Base-by-base conservation (phyloP, 2,113 vertebrate genomes). In the Chloropsis cyanopogon region DNA sequence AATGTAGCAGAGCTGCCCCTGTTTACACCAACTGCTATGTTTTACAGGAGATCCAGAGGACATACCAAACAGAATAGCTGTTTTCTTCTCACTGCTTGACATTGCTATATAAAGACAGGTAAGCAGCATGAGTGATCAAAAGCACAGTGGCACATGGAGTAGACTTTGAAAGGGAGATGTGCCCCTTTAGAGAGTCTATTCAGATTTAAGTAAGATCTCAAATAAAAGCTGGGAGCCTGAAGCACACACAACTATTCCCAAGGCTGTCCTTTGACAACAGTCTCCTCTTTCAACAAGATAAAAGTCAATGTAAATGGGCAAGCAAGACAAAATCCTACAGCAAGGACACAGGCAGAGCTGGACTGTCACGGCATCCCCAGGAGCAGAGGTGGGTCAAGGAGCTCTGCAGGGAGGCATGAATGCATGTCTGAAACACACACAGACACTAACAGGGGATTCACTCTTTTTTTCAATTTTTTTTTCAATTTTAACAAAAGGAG, bases 81-180 rank as follows among this genome's bases (percentile, higher is more conserved):
- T 60, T 93, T 81, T 86, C 44, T 54, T 59, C 77, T 59, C 4
- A 2, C 80, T 83, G 82, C 21, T 63, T 77, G 44, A 86, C 54
- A 63, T 77, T 81, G 54, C 64, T 86, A 2, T 33, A 77, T 23
- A 83, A 42, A 75, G 79, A 52, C 8, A 95, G 72, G 87, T 82
- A 78, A 90, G 90, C 68, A 86, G 11, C 56, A 78, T 22, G 26
- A 83, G 49, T 12, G 76, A 90, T 88, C 92, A 94, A 95, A 95
- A 93, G 85, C 68, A 78, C 83, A 44, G 64, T 46, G 33, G 92
- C 90, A 90, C 9, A 0, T 33, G 80, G 35, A 86, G 19, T 4
- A 84, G 69, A 71, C 83, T 94, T 88, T 90, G 88, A 95, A 95
- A 80, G 72, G 73, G 49, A 90, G 94, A 97, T 78, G 82, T 79